phyloP scores from a whole-genome alignment of 2,797 vertebrate genomes.

The Muscicapa striata region DNA sequence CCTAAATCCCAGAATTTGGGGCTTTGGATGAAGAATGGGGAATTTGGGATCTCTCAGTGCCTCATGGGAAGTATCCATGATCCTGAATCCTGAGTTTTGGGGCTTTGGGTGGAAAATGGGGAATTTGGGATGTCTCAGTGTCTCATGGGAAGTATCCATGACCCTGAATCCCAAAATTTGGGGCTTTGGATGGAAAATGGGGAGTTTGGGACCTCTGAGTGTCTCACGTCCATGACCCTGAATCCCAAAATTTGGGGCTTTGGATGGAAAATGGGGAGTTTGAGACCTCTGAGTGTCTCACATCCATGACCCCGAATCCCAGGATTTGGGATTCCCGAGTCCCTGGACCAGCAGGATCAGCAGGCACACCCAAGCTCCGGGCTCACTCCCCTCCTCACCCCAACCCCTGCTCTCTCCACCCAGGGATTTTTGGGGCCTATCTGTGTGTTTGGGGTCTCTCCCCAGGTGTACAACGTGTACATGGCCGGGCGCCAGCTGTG shows the following conservation, averaged over 20 bases:
- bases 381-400: not conserved
- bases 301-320: too few species aligned
- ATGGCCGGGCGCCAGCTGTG: not conserved
- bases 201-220: not conserved
- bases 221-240: not conserved
- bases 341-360: not conserved
- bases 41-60: not conserved
- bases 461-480: not conserved
- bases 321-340: not conserved
- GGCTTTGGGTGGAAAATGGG: too few species aligned
- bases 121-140: too few species aligned
- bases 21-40: rapidly evolving
- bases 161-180: too few species aligned
- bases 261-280: too few species aligned
- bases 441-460: too few species aligned
- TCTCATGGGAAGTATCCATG: too few species aligned
- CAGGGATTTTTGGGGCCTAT: not conserved
- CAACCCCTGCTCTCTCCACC: too few species aligned
- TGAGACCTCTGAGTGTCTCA: too few species aligned
- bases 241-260: not conserved
- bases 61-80: not conserved
- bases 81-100: not conserved
- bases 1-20: too few species aligned
- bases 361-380: not conserved
- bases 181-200: not conserved